Evolutionary conservation across 2,113 vertebrate genomes (phyloP).

Genomic region (Salvelinus fontinalis): DNA sequence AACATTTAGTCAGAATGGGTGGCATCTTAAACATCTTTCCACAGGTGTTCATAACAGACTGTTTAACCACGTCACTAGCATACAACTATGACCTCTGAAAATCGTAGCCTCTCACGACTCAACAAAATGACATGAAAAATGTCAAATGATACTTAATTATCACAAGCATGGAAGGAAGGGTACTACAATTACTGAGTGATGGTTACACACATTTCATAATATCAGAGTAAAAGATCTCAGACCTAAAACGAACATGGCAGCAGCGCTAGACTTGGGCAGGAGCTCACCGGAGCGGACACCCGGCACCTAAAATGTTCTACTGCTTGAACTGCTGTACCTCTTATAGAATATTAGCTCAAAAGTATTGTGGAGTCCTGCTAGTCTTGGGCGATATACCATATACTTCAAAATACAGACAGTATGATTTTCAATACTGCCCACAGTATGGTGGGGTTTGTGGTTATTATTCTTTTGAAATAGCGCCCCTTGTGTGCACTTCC

Average conservation of each 20-base stretch:
- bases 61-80: not conserved
- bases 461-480: too few relatives aligned
- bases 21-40: not conserved
- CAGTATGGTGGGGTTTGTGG: too few relatives aligned
- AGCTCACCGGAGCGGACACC: too few relatives aligned
- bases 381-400: too few relatives aligned
- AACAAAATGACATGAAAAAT: not conserved
- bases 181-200: not conserved
- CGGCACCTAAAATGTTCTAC: too few relatives aligned
- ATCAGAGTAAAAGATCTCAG: not conserved
- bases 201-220: not conserved
- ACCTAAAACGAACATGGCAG: not conserved
- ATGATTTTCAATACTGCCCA: too few relatives aligned
- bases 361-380: too few relatives aligned
- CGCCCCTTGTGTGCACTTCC: too few relatives aligned
- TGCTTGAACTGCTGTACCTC: too few relatives aligned
- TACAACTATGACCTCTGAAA: not conserved
- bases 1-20: not conserved
- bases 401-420: too few relatives aligned
- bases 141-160: not conserved
- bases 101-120: not conserved
- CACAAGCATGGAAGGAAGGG: not conserved
- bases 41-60: not conserved
- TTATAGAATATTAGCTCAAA: too few relatives aligned
- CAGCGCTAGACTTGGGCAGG: too few relatives aligned